A percentile compares a stretch with the other conserved stretches of the same genome.
phyloP scores from a whole-genome alignment of 2,113 vertebrate species.

The Tachycineta bicolor region DNA sequence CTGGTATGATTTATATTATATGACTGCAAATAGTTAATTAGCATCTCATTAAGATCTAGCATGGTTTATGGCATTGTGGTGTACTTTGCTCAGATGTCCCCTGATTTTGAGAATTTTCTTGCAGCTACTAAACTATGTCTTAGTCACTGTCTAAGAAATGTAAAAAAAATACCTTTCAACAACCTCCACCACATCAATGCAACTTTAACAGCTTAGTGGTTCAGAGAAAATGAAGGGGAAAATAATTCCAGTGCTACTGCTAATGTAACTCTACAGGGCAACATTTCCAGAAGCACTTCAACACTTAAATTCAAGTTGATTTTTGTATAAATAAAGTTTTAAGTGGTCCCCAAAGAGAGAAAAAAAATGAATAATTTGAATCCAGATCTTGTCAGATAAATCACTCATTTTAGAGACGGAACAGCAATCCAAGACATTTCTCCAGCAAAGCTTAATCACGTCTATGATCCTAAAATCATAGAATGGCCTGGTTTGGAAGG shows the following conservation, averaged over 20 bases:
- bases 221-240: background rate
- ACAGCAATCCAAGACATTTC: background rate
- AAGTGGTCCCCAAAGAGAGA: background rate
- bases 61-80: background rate
- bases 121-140: background rate
- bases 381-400: background rate
- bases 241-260: background rate
- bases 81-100: background rate
- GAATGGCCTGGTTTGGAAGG: background rate
- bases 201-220: background rate
- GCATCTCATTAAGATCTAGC: background rate
- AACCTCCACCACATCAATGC: background rate
- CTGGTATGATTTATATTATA: background rate
- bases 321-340: constrained; percentile 29
- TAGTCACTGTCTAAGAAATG: background rate
- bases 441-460: background rate
- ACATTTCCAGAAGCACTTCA: constrained; percentile 5
- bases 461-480: background rate
- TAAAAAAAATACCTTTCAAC: background rate
- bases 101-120: background rate
- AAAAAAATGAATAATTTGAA: background rate
- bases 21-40: constrained; percentile 7
- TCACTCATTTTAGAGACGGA: background rate
- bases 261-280: background rate
- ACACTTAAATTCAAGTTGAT: background rate